Evolutionary conservation across 2,888 invertebrate genomes (phyloP), one percentile per base, ranked within the genome.

Genomic region (Drosophila longiperda): DNA sequence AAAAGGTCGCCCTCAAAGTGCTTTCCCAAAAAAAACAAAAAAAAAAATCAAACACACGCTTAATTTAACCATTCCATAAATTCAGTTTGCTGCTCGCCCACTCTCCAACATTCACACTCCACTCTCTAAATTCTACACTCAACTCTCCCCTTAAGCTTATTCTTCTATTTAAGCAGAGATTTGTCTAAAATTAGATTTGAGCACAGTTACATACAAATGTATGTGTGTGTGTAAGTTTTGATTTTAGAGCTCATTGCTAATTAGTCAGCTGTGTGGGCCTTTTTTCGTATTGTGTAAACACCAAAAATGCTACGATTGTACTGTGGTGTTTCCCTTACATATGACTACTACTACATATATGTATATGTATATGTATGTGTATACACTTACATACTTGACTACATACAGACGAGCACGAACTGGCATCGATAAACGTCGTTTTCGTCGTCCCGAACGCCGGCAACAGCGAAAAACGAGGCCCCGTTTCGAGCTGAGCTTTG

Each of bases 401-500:
- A 57, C n/a, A 64, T 23, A 71, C 38, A 69, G 20, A 55, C n/a
- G 40, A 54, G 50, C 65, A 83, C 78, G 82, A 75, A 82, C 63
- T 78, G 61, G 55, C 75, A 74, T 80, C 77, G 82, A 84, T 87
- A 84, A 84, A 62, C 71, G 75, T 73, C 53, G 72, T 64, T 65
- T 70, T 67, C 68, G 60, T 58, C 55, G 36, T 29, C 59, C 67
- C 83, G 83, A 83, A 61, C 69, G 45, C 49, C 70, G 61, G 54
- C 58, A 72, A 66, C 58, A 57, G 68, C 74, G 68, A 82, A 74
- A 77, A 72, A 60, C 34, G 58, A 82, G 84, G 84, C 84, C 84
- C 84, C 84, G 84, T 76, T 89, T 87, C 88, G 77, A 79, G 68
- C 26, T 61, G 70, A 73, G 80, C 83, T 87, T 82, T 89, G 86